Conservation (phyloP, 2,888 invertebrate species). For the Cheilosia urbana region DNA sequence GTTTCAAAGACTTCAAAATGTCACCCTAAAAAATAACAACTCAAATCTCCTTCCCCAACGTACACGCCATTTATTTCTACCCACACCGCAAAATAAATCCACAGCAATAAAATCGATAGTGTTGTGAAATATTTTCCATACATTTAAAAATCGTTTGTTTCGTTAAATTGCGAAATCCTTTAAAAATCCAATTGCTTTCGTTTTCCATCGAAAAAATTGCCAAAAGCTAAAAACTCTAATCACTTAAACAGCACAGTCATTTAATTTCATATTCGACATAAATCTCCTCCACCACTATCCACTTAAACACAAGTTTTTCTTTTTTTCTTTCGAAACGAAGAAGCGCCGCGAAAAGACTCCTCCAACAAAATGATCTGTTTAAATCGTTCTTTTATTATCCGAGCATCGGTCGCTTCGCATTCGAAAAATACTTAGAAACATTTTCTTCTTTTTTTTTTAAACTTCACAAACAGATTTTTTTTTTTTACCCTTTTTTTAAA, state of each 20-base stretch:
- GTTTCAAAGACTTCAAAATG: no score
- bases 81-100: no score
- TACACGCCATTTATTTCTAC: no score
- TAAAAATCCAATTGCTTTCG: neutral
- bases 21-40: no score
- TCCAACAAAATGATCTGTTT: slow-evolving; percentile 22
- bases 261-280: slow-evolving; percentile 29
- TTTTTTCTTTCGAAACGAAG: slow-evolving; percentile 28
- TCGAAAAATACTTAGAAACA: neutral
- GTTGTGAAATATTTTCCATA: neutral
- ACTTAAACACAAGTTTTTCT: slow-evolving; percentile 38
- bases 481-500: neutral
- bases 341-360: slow-evolving; percentile 11
- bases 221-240: slow-evolving; percentile 33
- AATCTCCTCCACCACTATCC: slow-evolving; percentile 35
- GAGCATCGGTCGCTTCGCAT: slow-evolving; percentile 19
- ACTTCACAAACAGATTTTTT: neutral
- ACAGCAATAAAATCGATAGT: no score
- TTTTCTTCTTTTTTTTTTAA: slow-evolving; percentile 4
- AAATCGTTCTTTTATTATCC: slow-evolving; percentile 30
- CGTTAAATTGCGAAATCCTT: slow-evolving; percentile 14
- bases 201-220: slow-evolving; percentile 21
- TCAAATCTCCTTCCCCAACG: no score
- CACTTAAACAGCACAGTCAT: slow-evolving; percentile 42
- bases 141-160: slow-evolving; percentile 11